Evolutionary conservation across 2,888 invertebrate species (phyloP), one percentile per base, ranked within the genome.

Genomic region (Cetonia aurata): DNA sequence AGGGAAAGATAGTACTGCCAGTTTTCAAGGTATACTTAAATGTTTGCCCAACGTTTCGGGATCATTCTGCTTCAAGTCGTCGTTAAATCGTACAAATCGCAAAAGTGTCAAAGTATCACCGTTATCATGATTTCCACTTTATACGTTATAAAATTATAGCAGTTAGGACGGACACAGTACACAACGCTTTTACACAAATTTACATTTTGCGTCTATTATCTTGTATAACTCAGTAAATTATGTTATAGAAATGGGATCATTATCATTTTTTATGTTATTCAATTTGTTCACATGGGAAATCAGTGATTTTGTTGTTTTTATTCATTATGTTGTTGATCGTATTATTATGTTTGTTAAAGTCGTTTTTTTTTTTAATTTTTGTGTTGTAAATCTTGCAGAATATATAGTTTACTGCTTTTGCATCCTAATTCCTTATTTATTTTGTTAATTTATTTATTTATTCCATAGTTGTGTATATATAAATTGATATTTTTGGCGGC

Each of bases 11-110:
- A 69, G 33, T 17, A 37, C 56, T 33, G 68, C 65, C 71, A 79
- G 79, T 56, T 80, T 84, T 74, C 83, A 83, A 73, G 81, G 82
- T 46, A 74, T 85, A 13, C 71, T 85, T 59, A 84, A 84, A 70
- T 83, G 83, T 77, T 80, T 84, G 69, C 84, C 84, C 15, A 75
- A 75, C 70, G 72, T 77, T 15, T 75, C 74, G 17, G 71, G 74
- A 71, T 71, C 76, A 13, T 67, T 72, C 13, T 75, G 77, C 55
- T 74, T 75, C 60, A 72, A 70, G 52, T 66, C 74, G 33, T 72
- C 73, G 46, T 71, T 69, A 67, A 72, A 55, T 37, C 56, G 69
- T 37, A 53, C 72, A 17, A 69, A 67, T 52, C 75, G 74, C 33
- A 77, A 75, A 48, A 67, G 67, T 62, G 70, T 76, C 42, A 77